Evolutionary conservation across 2,888 invertebrate genomes (phyloP).

Genomic region (Aspidapion aeneum): DNA sequence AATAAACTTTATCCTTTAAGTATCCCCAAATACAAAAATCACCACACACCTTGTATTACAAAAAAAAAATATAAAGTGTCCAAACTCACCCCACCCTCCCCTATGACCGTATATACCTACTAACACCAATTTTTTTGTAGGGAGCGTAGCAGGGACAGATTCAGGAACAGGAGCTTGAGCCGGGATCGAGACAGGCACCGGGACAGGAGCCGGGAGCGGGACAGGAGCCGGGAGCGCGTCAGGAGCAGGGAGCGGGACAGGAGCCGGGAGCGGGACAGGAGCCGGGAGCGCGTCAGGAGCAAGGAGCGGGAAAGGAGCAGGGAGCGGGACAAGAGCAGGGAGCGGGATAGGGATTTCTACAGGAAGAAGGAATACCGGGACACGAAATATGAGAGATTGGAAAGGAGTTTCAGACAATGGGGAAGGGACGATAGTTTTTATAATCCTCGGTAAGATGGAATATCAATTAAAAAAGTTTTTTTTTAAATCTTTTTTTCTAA

Average conservation of each 20-base stretch:
- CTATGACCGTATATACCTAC: too few relatives aligned
- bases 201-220: slow-evolving; percentile 40
- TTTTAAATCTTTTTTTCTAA: too few relatives aligned
- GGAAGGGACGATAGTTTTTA: not conserved
- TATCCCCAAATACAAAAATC: too few relatives aligned
- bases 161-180: slow-evolving; percentile 14
- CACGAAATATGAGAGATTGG: not conserved
- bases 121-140: too few relatives aligned
- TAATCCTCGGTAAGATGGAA: not conserved
- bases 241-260: slow-evolving; percentile 31
- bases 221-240: slow-evolving; percentile 40
- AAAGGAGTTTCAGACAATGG: not conserved
- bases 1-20: too few relatives aligned
- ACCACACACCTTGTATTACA: too few relatives aligned
- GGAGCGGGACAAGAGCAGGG: slow-evolving; percentile 40
- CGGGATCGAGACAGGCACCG: slow-evolving; percentile 15
- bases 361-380: not conserved
- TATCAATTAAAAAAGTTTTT: too few relatives aligned
- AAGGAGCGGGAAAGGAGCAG: slow-evolving; percentile 15
- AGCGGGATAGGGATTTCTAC: slow-evolving; percentile 41
- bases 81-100: too few relatives aligned
- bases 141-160: slow-evolving; percentile 27
- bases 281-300: slow-evolving; percentile 13
- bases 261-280: slow-evolving; percentile 27
- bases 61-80: too few relatives aligned